Evolutionary conservation across 1,140 invertebrate species (phyloP), one percentile per base, ranked within the genome.

Genomic region (Caerostris darwini): DNA sequence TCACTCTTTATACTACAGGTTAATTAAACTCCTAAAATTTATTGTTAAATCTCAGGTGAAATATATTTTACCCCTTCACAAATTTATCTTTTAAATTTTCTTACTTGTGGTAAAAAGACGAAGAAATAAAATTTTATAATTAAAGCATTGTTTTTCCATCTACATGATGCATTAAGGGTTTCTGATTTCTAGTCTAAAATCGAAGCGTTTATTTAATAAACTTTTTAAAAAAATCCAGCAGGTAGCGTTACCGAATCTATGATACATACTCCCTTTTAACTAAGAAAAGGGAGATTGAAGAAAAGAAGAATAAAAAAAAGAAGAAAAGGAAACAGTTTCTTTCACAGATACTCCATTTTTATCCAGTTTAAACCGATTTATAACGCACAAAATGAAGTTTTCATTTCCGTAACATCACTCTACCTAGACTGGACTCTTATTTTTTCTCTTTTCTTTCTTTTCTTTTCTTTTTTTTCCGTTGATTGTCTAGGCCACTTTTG

Each of bases 351-450:
- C 34, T 77, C 34, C 34, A 67, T 77, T 77, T 77, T 77, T 50
- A 77, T 77, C 71, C 71, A 50, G 71, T 77, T 77, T 77, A 77
- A 77, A 77, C 71, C 71, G 82, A 85, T 85, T 85, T 85, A 85
- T 85, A 85, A 57, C 54, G 54, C 57, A 19, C 54, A 85, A 85
- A 85, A 85, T 85, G 82, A 85, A 85, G 82, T 85, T 85, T 85
- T 85, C 82, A 85, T 85, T 85, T 85, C 82, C 82, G 82, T 7
- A 85, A 85, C 82, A 85, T 58, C 82, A 56, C 57, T 85, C 57
- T 19, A 58, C 82, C n/a, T n/a, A 54, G 54, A 56, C 54, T 85
- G 82, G 17, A 57, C 82, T 57, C 53, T 3, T 34, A 7, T 56
- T 85, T 85, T 85, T 57, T n/a, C n/a, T 58, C 53, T 7, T 19